Conservation (phyloP, 2,113 vertebrate species). For the Caretta caretta region DNA sequence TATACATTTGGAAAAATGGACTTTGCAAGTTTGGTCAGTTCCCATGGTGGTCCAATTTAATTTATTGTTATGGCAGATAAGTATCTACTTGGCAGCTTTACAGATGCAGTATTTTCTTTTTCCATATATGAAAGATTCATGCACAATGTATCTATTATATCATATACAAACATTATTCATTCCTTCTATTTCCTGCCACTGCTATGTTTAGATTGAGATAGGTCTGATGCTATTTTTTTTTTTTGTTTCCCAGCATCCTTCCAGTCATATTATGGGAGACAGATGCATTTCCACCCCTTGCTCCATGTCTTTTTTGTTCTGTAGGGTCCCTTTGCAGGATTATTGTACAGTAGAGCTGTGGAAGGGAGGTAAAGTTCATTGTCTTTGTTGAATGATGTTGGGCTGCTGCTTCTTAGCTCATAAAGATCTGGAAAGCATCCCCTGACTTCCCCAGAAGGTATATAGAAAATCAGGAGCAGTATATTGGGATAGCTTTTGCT, state of each 20-base stretch:
- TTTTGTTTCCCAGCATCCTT: slow-evolving; percentile 9
- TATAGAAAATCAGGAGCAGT: background rate
- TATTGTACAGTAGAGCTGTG: background rate
- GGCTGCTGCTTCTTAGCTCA: background rate
- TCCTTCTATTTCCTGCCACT: background rate
- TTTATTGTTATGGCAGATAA: background rate
- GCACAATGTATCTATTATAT: background rate
- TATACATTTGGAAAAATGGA: background rate
- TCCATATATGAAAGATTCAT: slow-evolving; percentile 11
- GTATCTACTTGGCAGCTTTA: background rate
- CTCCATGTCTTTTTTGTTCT: background rate
- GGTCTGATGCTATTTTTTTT: background rate
- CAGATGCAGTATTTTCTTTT: background rate
- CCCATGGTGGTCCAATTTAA: background rate
- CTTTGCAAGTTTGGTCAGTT: background rate
- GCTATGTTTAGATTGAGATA: background rate
- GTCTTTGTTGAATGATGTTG: background rate
- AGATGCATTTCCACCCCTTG: background rate
- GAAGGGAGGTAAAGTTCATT: background rate
- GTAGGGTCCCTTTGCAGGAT: background rate
- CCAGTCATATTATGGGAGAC: background rate
- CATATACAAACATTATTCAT: background rate
- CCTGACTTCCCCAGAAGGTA: background rate
- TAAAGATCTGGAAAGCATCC: background rate
- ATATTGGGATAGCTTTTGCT: background rate